Conservation (phyloP, 2,888 invertebrate species). For the Drosophila acutilabella region DNA sequence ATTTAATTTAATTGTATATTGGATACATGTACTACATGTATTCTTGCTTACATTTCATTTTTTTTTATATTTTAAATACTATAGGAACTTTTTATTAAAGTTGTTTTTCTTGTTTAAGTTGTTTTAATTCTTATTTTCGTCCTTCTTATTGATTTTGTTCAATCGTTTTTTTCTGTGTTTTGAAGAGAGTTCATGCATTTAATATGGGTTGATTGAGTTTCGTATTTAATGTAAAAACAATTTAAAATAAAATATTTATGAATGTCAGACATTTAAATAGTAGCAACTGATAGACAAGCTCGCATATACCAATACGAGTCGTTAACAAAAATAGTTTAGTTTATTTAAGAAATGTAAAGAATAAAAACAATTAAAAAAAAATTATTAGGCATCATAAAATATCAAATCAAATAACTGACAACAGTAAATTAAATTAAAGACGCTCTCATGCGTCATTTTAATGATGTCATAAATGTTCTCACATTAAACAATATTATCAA, state of each 20-base stretch:
- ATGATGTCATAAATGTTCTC: constrained; percentile 2
- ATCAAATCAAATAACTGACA: constrained; percentile 15
- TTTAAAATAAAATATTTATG: not conserved
- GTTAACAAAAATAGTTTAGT: constrained; percentile 4
- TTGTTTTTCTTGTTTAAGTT: constrained; percentile 48
- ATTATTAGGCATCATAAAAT: not conserved
- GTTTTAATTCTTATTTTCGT: not conserved
- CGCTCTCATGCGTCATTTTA: constrained; percentile 20
- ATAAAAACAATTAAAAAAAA: constrained; percentile 6
- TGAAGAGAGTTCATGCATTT: constrained; percentile 3
- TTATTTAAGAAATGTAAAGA: constrained; percentile 1
- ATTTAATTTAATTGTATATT: constrained; percentile 13
- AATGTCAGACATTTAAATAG: not conserved
- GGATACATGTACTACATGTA: constrained; percentile 9
- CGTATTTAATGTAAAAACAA: not conserved
- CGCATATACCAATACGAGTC: not conserved
- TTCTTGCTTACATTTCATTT: constrained; percentile 29
- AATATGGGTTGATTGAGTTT: constrained; percentile 1
- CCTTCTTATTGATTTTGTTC: too few species aligned
- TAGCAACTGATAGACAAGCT: not conserved
- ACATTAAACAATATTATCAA: constrained; percentile 1
- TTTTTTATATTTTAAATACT: constrained; percentile 58
- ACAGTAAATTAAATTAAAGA: constrained; percentile 26
- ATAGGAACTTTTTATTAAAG: constrained; percentile 74
- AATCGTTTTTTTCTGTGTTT: not conserved